Evolutionary conservation across 2,888 invertebrate species (phyloP), one percentile per base, ranked within the genome.

Genomic region (Hypena proboscidalis): DNA sequence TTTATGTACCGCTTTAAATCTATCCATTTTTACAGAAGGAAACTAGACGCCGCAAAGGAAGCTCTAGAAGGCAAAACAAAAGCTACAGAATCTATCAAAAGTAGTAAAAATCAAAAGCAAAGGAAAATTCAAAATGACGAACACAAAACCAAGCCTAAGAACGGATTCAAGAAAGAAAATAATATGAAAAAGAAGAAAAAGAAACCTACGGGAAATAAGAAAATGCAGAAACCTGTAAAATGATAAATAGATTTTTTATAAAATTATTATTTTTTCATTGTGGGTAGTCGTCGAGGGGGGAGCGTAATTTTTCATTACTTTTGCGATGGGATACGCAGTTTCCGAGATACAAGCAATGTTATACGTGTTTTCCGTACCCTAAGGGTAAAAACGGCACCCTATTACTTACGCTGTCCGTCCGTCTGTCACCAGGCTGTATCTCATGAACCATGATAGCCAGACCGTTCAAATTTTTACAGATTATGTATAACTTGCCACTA

Each of bases 11-110:
- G 3, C 17, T 17, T 17, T 17, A 17, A 17, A 17, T 23, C 22
- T 25, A n/a, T n/a, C n/a, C n/a, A n/a, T 25, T 9, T 41, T 66
- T 55, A 2, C 69, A 90, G 90, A 57, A 76, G 89, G 40, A 86
- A 85, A 76, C 21, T 83, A 11, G 86, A 85, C 37, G 60, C 68
- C 0, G 61, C 72, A 1, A 74, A 74, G 4, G 63, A 64, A 42
- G 29, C 49, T n/a, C 58, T 62, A 1, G 44, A 52, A 0, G 70
- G 71, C 1, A 69, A 64, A 9, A 11, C 68, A 1, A 77, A 75
- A 53, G 65, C 62, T 6, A 74, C 79, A 0, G 51, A 64, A 0
- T 22, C 43, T 1, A 65, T 85, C 0, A 76, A 77, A 29, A 67
- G 60, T 19, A 72, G 74, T 2, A 82, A 81, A 67, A 73, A 70